Percentiles rank a stretch among this genome's conserved stretches.
These are phyloP conservation scores for Trachythela sp. DNA, from an alignment of 64 coral and sea anemone species.

Conservation along the genomic window DNA sequence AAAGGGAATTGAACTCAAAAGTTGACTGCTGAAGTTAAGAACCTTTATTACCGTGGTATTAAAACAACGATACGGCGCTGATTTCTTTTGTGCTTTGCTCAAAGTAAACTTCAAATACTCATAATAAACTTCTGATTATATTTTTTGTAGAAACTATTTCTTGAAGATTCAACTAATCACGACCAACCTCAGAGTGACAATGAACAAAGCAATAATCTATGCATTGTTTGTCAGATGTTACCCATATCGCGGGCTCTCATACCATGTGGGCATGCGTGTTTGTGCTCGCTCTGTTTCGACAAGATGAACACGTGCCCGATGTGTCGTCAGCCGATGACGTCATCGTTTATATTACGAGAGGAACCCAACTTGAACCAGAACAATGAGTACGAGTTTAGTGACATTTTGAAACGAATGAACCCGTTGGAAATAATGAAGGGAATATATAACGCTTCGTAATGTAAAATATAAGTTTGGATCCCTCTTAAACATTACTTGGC, in stretches of 20 bases:
- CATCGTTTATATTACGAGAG: slow-evolving; percentile 71
- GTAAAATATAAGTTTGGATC: too few species aligned
- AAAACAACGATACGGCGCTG: too few species aligned
- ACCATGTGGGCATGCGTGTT: slow-evolving; percentile 86
- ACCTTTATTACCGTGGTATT: too few species aligned
- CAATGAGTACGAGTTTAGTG: slow-evolving; percentile 44
- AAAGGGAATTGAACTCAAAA: too few species aligned
- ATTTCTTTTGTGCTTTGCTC: too few species aligned
- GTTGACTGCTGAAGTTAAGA: too few species aligned
- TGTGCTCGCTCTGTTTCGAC: slow-evolving; percentile 63
- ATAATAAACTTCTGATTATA: background rate
- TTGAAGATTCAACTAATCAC: slow-evolving; percentile 26
- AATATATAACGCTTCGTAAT: slow-evolving; percentile 57
- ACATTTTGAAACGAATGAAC: slow-evolving; percentile 65
- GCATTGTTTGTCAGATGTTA: slow-evolving; percentile 69
- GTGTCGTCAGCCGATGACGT: slow-evolving; percentile 69
- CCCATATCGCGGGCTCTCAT: slow-evolving; percentile 75
- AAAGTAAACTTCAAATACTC: background rate
- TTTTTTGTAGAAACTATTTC: slow-evolving; percentile 70
- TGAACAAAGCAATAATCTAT: slow-evolving; percentile 41
- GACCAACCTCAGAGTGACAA: background rate
- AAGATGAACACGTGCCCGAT: slow-evolving; percentile 72
- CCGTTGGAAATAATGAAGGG: slow-evolving; percentile 59
- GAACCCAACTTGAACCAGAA: slow-evolving; percentile 46
- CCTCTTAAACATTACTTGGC: too few species aligned